Base-by-base conservation (phyloP, 2,888 invertebrate species). In the Agrochola litura region DNA sequence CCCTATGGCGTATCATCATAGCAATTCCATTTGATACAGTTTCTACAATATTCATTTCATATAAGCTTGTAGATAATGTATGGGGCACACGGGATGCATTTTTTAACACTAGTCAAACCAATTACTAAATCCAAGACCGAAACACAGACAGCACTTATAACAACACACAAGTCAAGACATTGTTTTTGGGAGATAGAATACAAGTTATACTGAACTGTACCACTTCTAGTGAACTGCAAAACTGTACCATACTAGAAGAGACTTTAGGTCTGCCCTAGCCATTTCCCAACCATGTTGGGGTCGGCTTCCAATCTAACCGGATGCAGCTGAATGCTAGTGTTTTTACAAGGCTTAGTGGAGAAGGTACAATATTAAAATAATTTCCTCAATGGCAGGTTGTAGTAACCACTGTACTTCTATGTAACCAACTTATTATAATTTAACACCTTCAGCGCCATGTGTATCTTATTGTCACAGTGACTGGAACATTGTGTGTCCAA, bases 1-100 rank as follows among this genome's bases (percentile, higher is more conserved):
- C 96, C 96, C 77, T 90, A 92, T 93, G 95, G 94, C 81, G 63
- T 93, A 94, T 96, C 96, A 96, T 96, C 97, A 96, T 91, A 14
- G 93, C 92, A 89, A 86, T 82, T 82, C 79, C 82, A 73, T 60
- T 71, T 22, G 0, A 30, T 70, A n/a, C n/a, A 65, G 2, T 73
- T 25, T 68, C 60, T 58, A 77, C 37, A 67, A 43, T 1, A 43
- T 37, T 73, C 1, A 54, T 52, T 70, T 67, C 16, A 56, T 6
- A 65, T 12, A 19, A 73, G 0, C 5, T 56, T 74, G 30, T 63
- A 77, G 77, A 73, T 69, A 61, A 43, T 46, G 52, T 65, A 70
- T 69, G 0, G 14, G 14, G 5, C 46, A 66, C 6, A 30, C 6
- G 0, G 14, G 61, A 46, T 73, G 56, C 56, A 72, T 52, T 6